A percentile compares a stretch with the other conserved stretches of the same genome.
Conservation (phyloP, 2,113 vertebrate genomes). For the Orcinus orca region DNA sequence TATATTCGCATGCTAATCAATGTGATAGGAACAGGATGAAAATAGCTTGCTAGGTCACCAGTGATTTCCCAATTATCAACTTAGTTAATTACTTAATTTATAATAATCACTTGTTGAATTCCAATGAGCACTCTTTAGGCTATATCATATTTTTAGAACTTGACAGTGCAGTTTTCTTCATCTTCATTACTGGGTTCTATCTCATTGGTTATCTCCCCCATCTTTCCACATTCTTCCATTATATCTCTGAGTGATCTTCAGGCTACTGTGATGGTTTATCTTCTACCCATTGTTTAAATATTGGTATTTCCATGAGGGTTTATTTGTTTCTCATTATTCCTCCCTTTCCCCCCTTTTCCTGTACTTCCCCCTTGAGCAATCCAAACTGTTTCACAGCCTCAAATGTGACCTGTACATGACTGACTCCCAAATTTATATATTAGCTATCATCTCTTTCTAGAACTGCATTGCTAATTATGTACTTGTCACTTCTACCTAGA, state of each 20-base stretch:
- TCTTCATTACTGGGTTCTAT: background rate
- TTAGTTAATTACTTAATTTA: background rate
- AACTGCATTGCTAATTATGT: background rate
- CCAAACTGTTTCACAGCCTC: background rate
- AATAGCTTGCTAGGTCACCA: background rate
- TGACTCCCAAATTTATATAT: background rate
- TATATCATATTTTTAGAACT: background rate
- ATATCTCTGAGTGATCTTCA: background rate
- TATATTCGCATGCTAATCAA: background rate
- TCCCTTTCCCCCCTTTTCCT: background rate
- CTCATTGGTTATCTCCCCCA: background rate
- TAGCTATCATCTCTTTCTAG: background rate
- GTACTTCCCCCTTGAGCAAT: background rate
- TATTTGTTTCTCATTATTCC: background rate
- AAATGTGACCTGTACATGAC: background rate
- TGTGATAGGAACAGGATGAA: background rate
- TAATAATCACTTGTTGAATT: constrained; percentile 24
- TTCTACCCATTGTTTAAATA: background rate
- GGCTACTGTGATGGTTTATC: background rate
- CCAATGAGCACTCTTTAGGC: background rate
- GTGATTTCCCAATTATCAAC: background rate
- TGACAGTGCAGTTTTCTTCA: background rate
- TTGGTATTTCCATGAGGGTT: background rate
- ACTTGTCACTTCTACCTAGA: background rate
- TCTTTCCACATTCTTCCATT: background rate